Base-by-base conservation (phyloP, 1,140 invertebrate genomes). In the Idris sp. region DNA sequence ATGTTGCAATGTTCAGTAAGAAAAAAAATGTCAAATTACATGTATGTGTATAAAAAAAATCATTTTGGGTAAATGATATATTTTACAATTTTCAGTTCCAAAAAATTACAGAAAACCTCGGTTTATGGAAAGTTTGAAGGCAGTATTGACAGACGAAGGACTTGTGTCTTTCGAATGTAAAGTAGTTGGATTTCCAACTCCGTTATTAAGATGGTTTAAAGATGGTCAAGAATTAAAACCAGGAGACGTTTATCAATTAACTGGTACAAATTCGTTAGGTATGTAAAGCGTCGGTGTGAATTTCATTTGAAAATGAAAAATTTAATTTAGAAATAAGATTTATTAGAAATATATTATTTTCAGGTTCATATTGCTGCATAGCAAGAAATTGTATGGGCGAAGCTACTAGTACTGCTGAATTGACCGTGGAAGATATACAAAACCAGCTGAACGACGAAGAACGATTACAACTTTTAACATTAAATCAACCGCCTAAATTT, bases 91-190 rank as follows among this genome's bases (percentile, higher is more conserved):
- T 86, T 14, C 81, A 94, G 93, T 96, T 83, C 95, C 96, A 35
- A 95, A 95, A 81, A 96, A 96, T 81, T 97, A 96, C 78, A 90
- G 94, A 71, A 93, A 93, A 81, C 95, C 95, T 9, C 88, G 93
- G 69, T 97, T 97, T 83, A 92, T 97, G 90, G 95, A 97, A 83
- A 94, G 92, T 71, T 87, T 97, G 11, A 93, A 93, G 83, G 95
- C 95, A 3, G 90, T 97, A 25, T 87, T 97, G 13, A 96, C 95
- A 0, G 95, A 96, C 81, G 95, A 97, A 89, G 95, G 95, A 1
- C 85, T 96, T 3, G 95, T 97, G 2, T 96, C 95, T 0, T 97
- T 97, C 78, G 95, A 97, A 81, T 97, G 95, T 80, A 96, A 96
- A 87, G 95, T 97, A 0, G 95, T 96, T 4, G 95, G 95, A 0